Evolutionary conservation across 2,113 vertebrate species (phyloP), one percentile per base, ranked within the genome.

Genomic region (Deroptyus accipitrinus): DNA sequence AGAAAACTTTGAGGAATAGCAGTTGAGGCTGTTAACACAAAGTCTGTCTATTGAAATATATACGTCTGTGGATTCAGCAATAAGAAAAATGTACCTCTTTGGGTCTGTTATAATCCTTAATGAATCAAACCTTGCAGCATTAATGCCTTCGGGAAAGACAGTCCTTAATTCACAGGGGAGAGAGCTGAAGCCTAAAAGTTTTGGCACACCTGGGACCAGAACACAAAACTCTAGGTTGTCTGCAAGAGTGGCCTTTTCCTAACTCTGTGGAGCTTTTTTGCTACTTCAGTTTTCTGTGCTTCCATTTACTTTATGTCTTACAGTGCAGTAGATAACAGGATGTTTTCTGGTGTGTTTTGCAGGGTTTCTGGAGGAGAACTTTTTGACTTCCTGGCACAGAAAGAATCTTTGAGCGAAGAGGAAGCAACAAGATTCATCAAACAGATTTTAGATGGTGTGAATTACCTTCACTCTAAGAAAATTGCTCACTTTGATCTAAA

Each of bases 401-500:
- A 99, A 90, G 99, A 99, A 94, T 99, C 99, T 22, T 97, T 99
- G 93, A 99, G 99, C 95, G 99, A 99, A 90, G 99, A 99, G 90
- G 99, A 99, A 87, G 99, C 99, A 94, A 99, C 99, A 27, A 98
- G 98, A 96, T 99, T 99, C 97, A 99, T 99, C 94, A 99, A 99
- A 93, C 99, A 99, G 98, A 99, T 99, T 95, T 98, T 99, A 70
- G 98, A 99, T 4, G 99, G 99, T 55, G 99, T 99, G 90, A 98
- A 98, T 95, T 99, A 99, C 94, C 98, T 99, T 44, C 99, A 99
- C 92, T 98, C 98, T 79, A 99, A 98, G 96, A 98, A 98, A 95
- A 99, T 99, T 22, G 98, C 98, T 92, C 99, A 99, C 95, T 99
- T 99, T 95, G 99, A 99, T 97, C 98, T 99, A 72, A 99, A 99